These are phyloP conservation scores for Lochmaea crataegi DNA, from an alignment of 2,888 invertebrate species.

Conservation along the genomic window DNA sequence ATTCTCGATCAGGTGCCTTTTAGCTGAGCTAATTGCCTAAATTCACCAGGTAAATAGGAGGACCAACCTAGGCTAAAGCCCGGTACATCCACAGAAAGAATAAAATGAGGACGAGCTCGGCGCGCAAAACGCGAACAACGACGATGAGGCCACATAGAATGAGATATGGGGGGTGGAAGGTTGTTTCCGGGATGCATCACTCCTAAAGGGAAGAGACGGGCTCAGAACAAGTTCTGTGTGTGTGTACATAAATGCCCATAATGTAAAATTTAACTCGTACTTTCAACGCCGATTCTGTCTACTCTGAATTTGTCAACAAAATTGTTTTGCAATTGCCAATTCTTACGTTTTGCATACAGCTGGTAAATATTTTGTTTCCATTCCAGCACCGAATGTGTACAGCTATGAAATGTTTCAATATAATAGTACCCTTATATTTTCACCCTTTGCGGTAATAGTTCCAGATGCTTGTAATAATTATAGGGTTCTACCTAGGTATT, in stretches of 20 bases:
- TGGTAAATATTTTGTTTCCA: no score
- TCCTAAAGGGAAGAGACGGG: neutral
- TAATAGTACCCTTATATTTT: neutral
- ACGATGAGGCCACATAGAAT: neutral
- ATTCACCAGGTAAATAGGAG: neutral
- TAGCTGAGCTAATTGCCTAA: neutral
- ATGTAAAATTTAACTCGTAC: no score
- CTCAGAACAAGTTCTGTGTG: neutral
- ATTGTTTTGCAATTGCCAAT: no score
- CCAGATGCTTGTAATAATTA: neutral
- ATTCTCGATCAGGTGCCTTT: no score
- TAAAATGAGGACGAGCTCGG: no score
- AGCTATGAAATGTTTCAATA: slow-evolving; percentile 1
- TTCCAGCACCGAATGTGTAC: neutral
- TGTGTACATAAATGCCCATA: no score
- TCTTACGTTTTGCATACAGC: no score
- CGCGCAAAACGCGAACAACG: no score
- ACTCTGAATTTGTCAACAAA: no score
- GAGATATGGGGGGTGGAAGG: neutral
- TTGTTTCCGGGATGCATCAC: no score
- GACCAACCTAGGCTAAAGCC: neutral
- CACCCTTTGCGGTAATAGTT: neutral
- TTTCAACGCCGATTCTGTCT: no score
- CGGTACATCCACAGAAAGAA: no score
- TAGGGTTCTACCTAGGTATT: neutral